Evolutionary conservation across 1,140 invertebrate genomes (phyloP), one percentile per base, ranked within the genome.

Genomic region (Phortica variegata): DNA sequence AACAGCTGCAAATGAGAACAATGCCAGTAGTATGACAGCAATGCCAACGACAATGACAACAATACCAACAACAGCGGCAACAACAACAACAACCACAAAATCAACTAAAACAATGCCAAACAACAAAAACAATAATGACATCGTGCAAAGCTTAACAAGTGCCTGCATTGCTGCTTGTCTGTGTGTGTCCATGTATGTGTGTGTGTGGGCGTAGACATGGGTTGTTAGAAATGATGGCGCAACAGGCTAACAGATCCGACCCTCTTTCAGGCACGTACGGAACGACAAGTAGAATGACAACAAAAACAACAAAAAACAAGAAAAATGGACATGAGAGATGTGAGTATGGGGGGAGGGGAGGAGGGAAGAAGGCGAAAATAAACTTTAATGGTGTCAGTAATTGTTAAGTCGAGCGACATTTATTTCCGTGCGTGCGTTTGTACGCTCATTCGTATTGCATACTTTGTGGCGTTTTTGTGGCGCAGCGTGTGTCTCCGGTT

Each of bases 321-420:
- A 41, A 50, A 23, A 9, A 43, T 54, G 54, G 56, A 47, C 38
- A 54, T 54, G 59, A n/a, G n/a, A n/a, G n/a, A 29, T 12, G 49
- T 50, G 23, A 34, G 43, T 37, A 34, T 37, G 18, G 38, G 38
- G 36, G 32, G 15, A 19, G 37, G 17, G 36, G n/a, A n/a, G n/a
- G n/a, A n/a, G n/a, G n/a, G n/a, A n/a, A n/a, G n/a, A n/a, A n/a
- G n/a, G 31, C 18, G 52, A 53, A 49, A 52, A 36, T 56, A 55
- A 66, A 66, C 63, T 68, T 66, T 66, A 66, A 66, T 66, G 63
- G 63, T 66, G 63, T 66, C 63, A 66, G 63, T 66, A 66, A 66
- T 66, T 66, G 63, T 66, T 66, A 66, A 68, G 60, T 66, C 56
- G 68, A 66, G 63, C 63, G 60, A 66, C 63, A 63, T 66, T 66